These are phyloP conservation scores for Parnassius orleans DNA, from an alignment of 2,888 invertebrate genomes.

Conservation along the genomic window DNA sequence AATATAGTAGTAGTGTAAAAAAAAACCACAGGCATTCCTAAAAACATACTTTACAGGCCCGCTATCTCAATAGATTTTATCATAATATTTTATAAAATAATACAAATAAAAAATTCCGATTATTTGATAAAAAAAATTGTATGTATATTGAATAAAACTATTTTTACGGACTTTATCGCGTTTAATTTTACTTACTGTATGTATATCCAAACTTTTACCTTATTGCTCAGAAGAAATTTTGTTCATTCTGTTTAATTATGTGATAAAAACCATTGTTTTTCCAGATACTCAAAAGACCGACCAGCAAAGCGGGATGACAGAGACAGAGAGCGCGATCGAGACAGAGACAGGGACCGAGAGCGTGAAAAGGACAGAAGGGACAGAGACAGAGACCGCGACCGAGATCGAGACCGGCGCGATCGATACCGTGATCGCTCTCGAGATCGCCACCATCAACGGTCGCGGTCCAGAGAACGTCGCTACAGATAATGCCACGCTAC, in stretches of 20 bases:
- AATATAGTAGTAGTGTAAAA: too few relatives aligned
- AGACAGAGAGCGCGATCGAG: constrained; percentile 52
- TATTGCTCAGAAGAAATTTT: neutral
- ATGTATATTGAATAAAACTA: too few relatives aligned
- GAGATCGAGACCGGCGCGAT: constrained; percentile 42
- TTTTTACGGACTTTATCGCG: too few relatives aligned
- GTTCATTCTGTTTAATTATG: neutral
- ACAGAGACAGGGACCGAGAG: constrained; percentile 55
- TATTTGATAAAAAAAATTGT: too few relatives aligned
- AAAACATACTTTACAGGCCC: too few relatives aligned
- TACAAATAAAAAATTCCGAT: too few relatives aligned
- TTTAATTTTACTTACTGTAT: too few relatives aligned
- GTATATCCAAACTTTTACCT: too few relatives aligned
- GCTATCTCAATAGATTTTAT: too few relatives aligned
- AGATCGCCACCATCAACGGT: constrained; percentile 36
- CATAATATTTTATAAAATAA: too few relatives aligned
- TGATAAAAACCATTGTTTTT: constrained; percentile 36
- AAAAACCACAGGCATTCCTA: too few relatives aligned
- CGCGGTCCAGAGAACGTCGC: constrained; percentile 53
- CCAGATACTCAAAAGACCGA: constrained; percentile 73
- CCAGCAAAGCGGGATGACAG: constrained; percentile 62
- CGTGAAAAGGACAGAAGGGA: constrained; percentile 45
- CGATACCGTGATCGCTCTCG: constrained; percentile 38
- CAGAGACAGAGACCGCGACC: constrained; percentile 39
- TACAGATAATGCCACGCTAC: constrained; percentile 59